Base-by-base conservation (phyloP, 2,888 invertebrate species). In the Folsomia candida region DNA sequence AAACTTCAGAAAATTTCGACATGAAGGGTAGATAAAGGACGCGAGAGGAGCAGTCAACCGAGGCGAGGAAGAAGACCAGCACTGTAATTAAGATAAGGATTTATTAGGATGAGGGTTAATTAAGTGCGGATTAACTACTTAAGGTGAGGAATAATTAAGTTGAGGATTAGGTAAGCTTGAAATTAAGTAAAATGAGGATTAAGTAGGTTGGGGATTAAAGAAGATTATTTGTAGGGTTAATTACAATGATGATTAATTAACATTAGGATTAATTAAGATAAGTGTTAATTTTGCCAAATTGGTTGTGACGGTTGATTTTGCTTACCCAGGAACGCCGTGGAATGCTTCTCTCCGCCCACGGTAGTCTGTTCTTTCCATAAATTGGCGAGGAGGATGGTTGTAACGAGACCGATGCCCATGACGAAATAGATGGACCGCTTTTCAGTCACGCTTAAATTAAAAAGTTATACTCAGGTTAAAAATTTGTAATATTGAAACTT, bases 1-100 rank as follows among this genome's bases (percentile, higher is more conserved):
- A 94, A 64, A 88, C 85, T 70, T 89, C 88, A 67, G 87, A 86
- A 82, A 90, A 92, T 78, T 82, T 80, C 1, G 85, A 88, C 87
- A 94, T 89, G 82, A 90, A 93, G 3, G 94, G 94, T 84, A 94
- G 89, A 82, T 92, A 94, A 14, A 93, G 85, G 70, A 94, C 91
- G 0, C 93, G 92, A 77, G 92, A 92, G 22, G 92, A 92, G 82
- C 93, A 92, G 74, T 93, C 92, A n/a, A 91, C 90, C 28, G 90
- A 83, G 14, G 90, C 88, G 72, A 89, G 85, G 80, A 87, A 87
- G 81, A 90, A 89, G 2, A 89, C 88, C 14, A 91, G 83, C 37
- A 86, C 78, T 79, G 66, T 9, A 47, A 47, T 11, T 11, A 47
- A 9, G 18, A 11, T 47, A 47, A 64, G n/a, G n/a, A n/a, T n/a